These are phyloP conservation scores for Serranus cabrilla DNA, from an alignment of 2,797 vertebrate species.

Conservation along the genomic window DNA sequence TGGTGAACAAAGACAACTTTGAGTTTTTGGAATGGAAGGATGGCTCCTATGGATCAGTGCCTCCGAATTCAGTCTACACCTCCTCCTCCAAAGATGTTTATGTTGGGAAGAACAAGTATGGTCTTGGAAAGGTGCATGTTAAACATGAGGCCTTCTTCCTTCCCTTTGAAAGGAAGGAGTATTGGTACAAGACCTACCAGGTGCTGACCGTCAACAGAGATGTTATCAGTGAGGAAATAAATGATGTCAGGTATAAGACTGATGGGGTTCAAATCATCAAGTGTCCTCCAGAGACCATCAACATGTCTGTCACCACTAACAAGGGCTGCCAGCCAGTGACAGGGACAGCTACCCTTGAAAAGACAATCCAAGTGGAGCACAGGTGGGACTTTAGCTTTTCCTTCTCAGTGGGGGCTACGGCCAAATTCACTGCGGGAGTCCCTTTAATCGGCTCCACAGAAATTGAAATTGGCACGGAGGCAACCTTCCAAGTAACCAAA, in stretches of 20 bases:
- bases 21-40: constrained; percentile 71
- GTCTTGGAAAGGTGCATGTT: constrained; percentile 73
- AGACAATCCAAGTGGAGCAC: constrained; percentile 43
- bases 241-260: constrained; percentile 56
- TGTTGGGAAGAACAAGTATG: constrained; percentile 74
- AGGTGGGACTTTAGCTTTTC: constrained; percentile 62
- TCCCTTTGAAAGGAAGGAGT: constrained; percentile 60
- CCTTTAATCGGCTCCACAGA: constrained; percentile 30
- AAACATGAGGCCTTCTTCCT: constrained; percentile 68
- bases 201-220: constrained; percentile 67
- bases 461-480: constrained; percentile 39
- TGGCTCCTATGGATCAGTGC: constrained; percentile 59
- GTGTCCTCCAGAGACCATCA: constrained; percentile 59
- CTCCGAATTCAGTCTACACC: constrained; percentile 40
- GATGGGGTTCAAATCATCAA: constrained; percentile 39
- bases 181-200: constrained; percentile 69
- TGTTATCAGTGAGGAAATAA: constrained; percentile 43
- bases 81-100: constrained; percentile 24
- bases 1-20: constrained; percentile 74
- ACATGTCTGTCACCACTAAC: constrained; percentile 50
- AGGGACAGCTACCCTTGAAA: constrained; percentile 52
- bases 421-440: constrained; percentile 44
- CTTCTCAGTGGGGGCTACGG: constrained; percentile 42
- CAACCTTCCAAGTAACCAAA: constrained; percentile 29
- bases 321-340: constrained; percentile 17